Conservation (phyloP, 2,797 vertebrate species). For the Furcifer pardalis region DNA sequence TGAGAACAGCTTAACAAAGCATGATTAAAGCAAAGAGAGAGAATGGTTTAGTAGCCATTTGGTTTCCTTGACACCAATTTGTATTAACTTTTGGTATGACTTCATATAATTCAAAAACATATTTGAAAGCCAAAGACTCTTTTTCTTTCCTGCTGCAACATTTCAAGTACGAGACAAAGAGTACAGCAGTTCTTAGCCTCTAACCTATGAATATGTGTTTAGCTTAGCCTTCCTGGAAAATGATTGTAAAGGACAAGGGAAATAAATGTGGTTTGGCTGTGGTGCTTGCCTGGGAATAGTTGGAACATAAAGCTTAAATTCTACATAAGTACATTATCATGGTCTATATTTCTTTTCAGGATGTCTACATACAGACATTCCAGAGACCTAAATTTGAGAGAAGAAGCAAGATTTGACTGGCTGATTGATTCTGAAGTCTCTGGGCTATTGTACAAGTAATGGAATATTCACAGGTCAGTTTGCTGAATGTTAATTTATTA, state of each 20-base stretch:
- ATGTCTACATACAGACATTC: neutral
- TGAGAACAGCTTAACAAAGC: neutral
- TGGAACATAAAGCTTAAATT: neutral
- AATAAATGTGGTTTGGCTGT: neutral
- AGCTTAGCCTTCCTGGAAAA: neutral
- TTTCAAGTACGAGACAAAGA: neutral
- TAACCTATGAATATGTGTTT: neutral
- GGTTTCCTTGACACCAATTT: neutral
- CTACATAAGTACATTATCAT: too few species aligned
- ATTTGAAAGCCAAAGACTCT: neutral
- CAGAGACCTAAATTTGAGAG: neutral
- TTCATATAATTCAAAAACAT: slow-evolving; percentile 14
- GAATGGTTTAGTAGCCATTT: neutral
- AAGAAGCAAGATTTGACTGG: too few species aligned
- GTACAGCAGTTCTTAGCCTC: neutral
- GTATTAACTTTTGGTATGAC: neutral
- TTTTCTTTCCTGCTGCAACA: neutral
- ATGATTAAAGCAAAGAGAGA: neutral
- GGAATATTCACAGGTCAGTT: too few species aligned
- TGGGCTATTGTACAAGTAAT: too few species aligned
- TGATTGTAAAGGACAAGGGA: neutral
- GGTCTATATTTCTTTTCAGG: neutral
- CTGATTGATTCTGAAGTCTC: too few species aligned
- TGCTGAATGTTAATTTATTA: too few species aligned
- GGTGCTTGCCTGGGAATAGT: neutral